Conservation (phyloP, 2,797 vertebrate genomes). For the Takifugu rubripes region DNA sequence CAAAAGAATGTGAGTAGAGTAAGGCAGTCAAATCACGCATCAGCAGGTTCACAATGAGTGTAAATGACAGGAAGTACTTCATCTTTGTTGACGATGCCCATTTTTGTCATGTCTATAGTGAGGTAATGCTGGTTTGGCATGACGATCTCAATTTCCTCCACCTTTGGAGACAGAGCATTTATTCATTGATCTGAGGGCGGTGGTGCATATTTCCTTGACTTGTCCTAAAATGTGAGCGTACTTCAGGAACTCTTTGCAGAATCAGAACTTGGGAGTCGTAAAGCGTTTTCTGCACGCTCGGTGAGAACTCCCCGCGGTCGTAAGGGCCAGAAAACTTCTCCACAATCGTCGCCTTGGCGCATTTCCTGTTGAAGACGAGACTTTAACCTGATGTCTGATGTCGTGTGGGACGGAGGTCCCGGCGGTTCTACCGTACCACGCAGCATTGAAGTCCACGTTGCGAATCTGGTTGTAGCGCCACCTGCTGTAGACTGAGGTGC, state of each 20-base stretch:
- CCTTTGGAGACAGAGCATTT: slow-evolving; percentile 58
- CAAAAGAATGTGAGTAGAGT: neutral
- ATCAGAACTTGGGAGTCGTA: slow-evolving; percentile 82
- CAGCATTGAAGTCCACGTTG: slow-evolving; percentile 79
- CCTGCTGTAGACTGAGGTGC: slow-evolving; percentile 84
- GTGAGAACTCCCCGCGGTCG: slow-evolving; percentile 85
- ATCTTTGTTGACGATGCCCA: slow-evolving; percentile 86
- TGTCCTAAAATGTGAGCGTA: slow-evolving; percentile 39
- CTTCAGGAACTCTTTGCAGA: slow-evolving; percentile 81
- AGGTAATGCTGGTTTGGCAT: slow-evolving; percentile 94
- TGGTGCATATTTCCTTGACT: neutral
- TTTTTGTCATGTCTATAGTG: slow-evolving; percentile 88
- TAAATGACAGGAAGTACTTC: slow-evolving; percentile 77
- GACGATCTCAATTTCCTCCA: slow-evolving; percentile 88
- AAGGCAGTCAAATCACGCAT: neutral
- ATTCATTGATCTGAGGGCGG: too few species aligned
- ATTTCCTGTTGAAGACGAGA: slow-evolving; percentile 68
- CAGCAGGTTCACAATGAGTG: neutral
- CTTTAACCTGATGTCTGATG: neutral
- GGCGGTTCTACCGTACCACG: slow-evolving; percentile 75
- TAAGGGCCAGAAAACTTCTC: slow-evolving; percentile 91
- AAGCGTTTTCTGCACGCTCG: slow-evolving; percentile 95
- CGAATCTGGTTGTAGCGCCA: slow-evolving; percentile 83
- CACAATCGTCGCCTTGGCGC: slow-evolving; percentile 79
- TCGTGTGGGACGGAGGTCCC: neutral